These are phyloP conservation scores for Mamestra configurata DNA, from an alignment of 1,140 invertebrate species.

Conservation along the genomic window DNA sequence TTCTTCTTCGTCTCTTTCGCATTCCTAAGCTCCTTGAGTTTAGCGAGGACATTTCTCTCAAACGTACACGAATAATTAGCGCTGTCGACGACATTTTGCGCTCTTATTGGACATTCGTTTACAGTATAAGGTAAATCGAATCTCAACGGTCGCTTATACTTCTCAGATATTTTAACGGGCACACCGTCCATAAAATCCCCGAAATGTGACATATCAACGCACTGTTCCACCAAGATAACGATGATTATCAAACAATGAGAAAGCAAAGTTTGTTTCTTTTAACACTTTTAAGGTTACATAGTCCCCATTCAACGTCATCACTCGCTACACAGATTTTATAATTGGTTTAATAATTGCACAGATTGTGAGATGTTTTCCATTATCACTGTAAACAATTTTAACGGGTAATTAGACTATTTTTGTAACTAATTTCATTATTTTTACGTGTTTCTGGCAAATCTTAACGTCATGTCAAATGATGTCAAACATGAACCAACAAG, in stretches of 20 bases:
- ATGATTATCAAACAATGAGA: slow-evolving; percentile 79
- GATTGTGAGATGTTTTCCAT: slow-evolving; percentile 28
- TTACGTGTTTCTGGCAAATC: slow-evolving; percentile 60
- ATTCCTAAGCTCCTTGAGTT: slow-evolving; percentile 91
- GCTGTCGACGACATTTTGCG: slow-evolving; percentile 86
- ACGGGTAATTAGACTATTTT: slow-evolving; percentile 43
- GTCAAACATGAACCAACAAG: slow-evolving; percentile 13
- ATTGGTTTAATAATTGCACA: slow-evolving; percentile 9
- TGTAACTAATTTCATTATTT: slow-evolving; percentile 45
- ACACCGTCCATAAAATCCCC: slow-evolving; percentile 93
- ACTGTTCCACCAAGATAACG: slow-evolving; percentile 63
- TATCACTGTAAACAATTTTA: slow-evolving; percentile 54
- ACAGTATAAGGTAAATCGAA: slow-evolving; percentile 91
- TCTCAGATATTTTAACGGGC: slow-evolving; percentile 95
- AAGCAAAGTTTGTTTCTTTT: slow-evolving; percentile 81
- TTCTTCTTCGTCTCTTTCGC: slow-evolving; percentile 89
- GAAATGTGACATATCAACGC: slow-evolving; percentile 85
- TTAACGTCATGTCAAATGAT: slow-evolving; percentile 48
- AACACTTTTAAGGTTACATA: slow-evolving; percentile 86
- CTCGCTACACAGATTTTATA: slow-evolving; percentile 57
- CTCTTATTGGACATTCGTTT: slow-evolving; percentile 89
- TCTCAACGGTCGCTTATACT: slow-evolving; percentile 93
- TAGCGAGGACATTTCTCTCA: slow-evolving; percentile 91
- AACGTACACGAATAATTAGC: slow-evolving; percentile 91
- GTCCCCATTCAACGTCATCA: slow-evolving; percentile 83